Base-by-base conservation (phyloP, 2,113 vertebrate species). In the Ciconia maguari region DNA sequence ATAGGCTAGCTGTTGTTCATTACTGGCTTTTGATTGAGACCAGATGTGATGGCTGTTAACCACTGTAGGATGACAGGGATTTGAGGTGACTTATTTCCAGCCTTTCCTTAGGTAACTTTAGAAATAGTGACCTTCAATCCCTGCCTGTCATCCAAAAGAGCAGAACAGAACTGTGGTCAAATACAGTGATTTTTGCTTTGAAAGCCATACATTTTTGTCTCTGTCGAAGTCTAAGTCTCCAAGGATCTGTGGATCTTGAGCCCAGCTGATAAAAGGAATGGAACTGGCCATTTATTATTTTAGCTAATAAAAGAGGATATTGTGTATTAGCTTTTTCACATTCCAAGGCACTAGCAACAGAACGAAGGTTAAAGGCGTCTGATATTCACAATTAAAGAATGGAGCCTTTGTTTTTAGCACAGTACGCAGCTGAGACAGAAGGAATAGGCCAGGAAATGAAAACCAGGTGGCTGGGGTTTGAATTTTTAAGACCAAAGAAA, bases 361-460 rank as follows among this genome's bases (percentile, higher is more conserved):
- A 94, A 60, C 46, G 69, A 69, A n/a, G 71, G 75, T 78, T 90
- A 88, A 80, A 72, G 16, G 55, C 38, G 0, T 87, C 86, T 85
- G 54, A 93, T 93, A 96, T n/a, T 91, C 90, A 92, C 84, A 93
- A 70, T 69, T 93, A 85, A 96, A 97, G 87, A 95, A 96, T 89
- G 76, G 83, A 79, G 90, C 58, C 93, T 97, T 96, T 97, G 94
- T 97, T 95, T 96, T 89, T 91, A 87, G 74, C 58, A 72, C 80
- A 34, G 71, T 94, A 27, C 64, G 89, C 75, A 79, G 76, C 69
- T 69, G 88, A 85, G 81, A 89, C 76, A 60, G 49, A 68, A 83
- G 79, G 89, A 96, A 60, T 93, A 90, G 46, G 76, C 62, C 90
- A 95, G 97, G 97, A 98, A 97, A 98, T 96, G 90, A 92, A 97